Base-by-base conservation (phyloP, 2,113 vertebrate species). In the Cyanistes caeruleus region DNA sequence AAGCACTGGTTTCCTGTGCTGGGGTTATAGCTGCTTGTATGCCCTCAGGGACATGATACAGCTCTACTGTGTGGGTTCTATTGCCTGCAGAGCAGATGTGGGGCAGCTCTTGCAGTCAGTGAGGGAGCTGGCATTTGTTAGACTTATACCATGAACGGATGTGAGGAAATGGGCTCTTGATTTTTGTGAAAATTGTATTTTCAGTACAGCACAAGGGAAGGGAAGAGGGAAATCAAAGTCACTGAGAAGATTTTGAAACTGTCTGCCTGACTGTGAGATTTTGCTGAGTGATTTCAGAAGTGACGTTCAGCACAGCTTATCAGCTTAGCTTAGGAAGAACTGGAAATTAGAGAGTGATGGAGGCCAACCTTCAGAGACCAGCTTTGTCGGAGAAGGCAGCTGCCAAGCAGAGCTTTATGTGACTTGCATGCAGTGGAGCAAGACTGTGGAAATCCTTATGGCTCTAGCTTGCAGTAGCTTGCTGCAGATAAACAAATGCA, bases 371-470 rank as follows among this genome's bases (percentile, higher is more conserved):
- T 87, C 73, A 75, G 94, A 94, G 93, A 95, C 88, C 33, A 73
- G 88, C 53, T 95, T 92, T 96, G 88, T 83, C 41, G 79, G 78
- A 79, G 73, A 39, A 82, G 70, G 77, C 73, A 84, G 93, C 75
- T 96, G 94, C 92, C 91, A 94, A 86, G 62, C 39, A 76, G 60
- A 96, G 85, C 73, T 97, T 90, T 96, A 65, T 35, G 16, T 4
- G 8, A 64, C 72, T 95, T 89, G 51, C 7, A 69, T 0, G 11
- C 90, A 63, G 33, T 69, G 69, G 80, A 96, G 95, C 70, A 51
- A 73, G 88, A 89, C 93, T 8, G 1, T 72, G 31, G 33, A 86
- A 97, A 93, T 89, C 41, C 73, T 81, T 58, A 27, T 20, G 33
- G 85, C 83, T 94, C 27, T 59, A 79, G 43, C 21, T 70, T 79